Percentiles rank a stretch among this genome's conserved stretches.
Conservation (phyloP, 1,140 invertebrate genomes). For the Mesaphorura yosii region DNA sequence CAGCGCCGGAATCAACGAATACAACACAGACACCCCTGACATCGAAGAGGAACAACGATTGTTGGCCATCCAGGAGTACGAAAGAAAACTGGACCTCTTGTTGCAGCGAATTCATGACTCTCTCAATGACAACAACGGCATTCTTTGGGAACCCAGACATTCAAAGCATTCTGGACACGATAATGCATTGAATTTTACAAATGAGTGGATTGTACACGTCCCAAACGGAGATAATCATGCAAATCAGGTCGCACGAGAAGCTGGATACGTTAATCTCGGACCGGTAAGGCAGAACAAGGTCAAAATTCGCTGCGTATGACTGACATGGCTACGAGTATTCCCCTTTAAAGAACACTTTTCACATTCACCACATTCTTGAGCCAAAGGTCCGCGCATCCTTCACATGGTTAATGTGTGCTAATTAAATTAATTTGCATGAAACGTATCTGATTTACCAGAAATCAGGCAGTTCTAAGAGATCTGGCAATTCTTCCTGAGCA, state of each 20-base stretch:
- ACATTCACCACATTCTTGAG: background rate
- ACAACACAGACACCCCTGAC: no score
- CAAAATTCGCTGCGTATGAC: background rate
- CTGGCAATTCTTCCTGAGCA: background rate
- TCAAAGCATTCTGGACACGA: constrained; percentile 24
- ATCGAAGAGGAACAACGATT: no score
- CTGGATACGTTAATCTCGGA: constrained; percentile 43
- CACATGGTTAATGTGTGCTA: background rate
- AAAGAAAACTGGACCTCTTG: constrained; percentile 18
- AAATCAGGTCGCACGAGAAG: constrained; percentile 38
- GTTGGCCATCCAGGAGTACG: background rate
- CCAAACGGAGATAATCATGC: constrained; percentile 40
- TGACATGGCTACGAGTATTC: background rate
- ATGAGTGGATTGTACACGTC: constrained; percentile 48
- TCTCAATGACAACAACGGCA: background rate
- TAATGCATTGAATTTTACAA: constrained; percentile 36
- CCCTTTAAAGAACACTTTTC: background rate
- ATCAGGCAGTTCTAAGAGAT: no score
- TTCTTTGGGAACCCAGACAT: constrained; percentile 15
- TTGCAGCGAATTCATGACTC: constrained; percentile 15
- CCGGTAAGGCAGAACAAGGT: constrained; percentile 36
- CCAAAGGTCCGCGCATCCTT: background rate
- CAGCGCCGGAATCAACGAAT: no score
- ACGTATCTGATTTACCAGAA: background rate
- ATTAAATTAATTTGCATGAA: background rate